These are phyloP conservation scores for Xiphophorus birchmanni DNA, from an alignment of 2,797 vertebrate species.

Conservation along the genomic window DNA sequence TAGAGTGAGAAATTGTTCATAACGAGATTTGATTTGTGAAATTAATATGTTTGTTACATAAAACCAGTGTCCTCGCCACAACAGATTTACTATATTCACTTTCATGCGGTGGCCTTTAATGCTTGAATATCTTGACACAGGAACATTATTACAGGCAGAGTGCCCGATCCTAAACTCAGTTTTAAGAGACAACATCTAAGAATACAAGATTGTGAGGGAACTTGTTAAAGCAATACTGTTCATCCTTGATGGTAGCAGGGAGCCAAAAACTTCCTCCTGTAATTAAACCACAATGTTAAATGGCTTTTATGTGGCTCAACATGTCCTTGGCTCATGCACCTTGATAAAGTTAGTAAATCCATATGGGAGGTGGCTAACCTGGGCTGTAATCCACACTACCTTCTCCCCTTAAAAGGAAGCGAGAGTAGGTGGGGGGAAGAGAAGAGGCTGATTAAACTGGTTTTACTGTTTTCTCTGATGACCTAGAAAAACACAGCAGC, in stretches of 20 bases:
- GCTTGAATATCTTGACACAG: slow-evolving; percentile 10
- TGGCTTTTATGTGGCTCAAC: slow-evolving; percentile 59
- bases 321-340: slow-evolving; percentile 71
- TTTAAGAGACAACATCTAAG: slow-evolving; percentile 66
- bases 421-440: slow-evolving; percentile 42
- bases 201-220: slow-evolving; percentile 46
- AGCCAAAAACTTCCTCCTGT: slow-evolving; percentile 64
- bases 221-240: slow-evolving; percentile 69
- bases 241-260: slow-evolving; percentile 44
- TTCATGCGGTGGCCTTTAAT: slow-evolving; percentile 3
- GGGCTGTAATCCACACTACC: slow-evolving; percentile 68
- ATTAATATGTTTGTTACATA: slow-evolving; percentile 15
- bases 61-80: slow-evolving; percentile 17
- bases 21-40: background rate
- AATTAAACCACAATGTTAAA: slow-evolving; percentile 70
- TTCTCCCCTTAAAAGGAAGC: slow-evolving; percentile 52
- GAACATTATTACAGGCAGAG: slow-evolving; percentile 36
- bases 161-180: slow-evolving; percentile 57
- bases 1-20: background rate
- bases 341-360: slow-evolving; percentile 74
- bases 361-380: slow-evolving; percentile 64
- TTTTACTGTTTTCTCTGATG: slow-evolving; percentile 71
- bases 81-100: slow-evolving; percentile 12
- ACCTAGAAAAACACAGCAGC: slow-evolving; percentile 77
- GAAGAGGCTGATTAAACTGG: slow-evolving; percentile 73